phyloP scores from a whole-genome alignment of 2,797 vertebrate species.

The Nyctalus aviator region DNA sequence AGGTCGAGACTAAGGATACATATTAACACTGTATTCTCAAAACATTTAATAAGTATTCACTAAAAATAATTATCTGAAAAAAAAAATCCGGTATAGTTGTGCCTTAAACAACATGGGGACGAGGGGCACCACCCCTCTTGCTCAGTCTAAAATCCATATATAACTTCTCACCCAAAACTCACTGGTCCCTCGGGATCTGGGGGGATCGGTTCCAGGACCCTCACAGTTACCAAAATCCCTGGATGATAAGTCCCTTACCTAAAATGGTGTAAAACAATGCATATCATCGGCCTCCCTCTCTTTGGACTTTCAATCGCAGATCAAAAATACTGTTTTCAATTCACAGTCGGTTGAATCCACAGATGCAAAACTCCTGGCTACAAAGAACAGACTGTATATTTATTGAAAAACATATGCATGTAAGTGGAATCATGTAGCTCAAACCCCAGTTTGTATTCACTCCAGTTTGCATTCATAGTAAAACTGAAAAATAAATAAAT shows the following conservation, averaged over 20 bases:
- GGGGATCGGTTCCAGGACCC: not conserved
- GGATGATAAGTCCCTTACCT: not conserved
- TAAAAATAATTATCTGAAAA: constrained; percentile 23
- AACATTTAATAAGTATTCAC: not conserved
- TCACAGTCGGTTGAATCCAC: not conserved
- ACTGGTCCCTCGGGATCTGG: not conserved
- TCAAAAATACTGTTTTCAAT: not conserved
- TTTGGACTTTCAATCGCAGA: not conserved
- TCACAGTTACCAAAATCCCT: not conserved
- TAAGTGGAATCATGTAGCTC: not conserved
- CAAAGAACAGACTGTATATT: not conserved
- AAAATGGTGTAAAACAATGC: not conserved
- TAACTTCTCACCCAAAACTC: not conserved
- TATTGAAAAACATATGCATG: not conserved
- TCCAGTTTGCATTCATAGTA: not conserved
- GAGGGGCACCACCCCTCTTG: not conserved
- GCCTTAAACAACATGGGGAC: not conserved
- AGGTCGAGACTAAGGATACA: not conserved
- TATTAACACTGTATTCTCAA: not conserved
- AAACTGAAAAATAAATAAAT: not conserved
- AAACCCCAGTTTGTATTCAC: not conserved
- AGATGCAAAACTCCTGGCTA: not conserved
- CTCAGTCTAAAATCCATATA: not conserved
- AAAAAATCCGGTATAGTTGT: not conserved
- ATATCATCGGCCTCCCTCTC: not conserved